Base-by-base conservation (phyloP, 2,113 vertebrate genomes). In the Papio anubis region DNA sequence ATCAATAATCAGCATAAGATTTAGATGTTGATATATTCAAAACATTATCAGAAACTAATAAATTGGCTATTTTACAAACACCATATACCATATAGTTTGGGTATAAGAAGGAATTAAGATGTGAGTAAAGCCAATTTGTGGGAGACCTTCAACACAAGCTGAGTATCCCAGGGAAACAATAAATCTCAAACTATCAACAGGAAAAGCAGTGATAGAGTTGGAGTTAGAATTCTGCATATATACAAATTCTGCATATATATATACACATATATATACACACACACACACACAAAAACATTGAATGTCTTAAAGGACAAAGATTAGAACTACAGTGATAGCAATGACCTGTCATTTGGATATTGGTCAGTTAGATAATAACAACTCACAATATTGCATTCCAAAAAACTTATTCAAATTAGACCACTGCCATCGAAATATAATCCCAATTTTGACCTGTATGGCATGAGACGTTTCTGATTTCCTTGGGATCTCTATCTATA, bases 21-120 rank as follows among this genome's bases (percentile, higher is more conserved):
- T 35, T 55, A 83, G 40, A 90, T 25, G 18, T 12, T 35, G 35
- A 27, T 59, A 45, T 4, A 6, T 30, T 32, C 45, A 95, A 88
- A 90, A 48, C n/a, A 72, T 68, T 70, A 78, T 83, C 50, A 88
- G 70, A 80, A 93, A 68, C 9, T n/a, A 96, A 32, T 35, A 91
- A 50, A 45, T 40, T 81, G 17, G 35, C 21, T 48, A 76, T 35
- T 64, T 35, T 21, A 25, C 18, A 59, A 35, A 38, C 0, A 55
- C 23, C 14, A 52, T 14, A 30, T 1, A 48, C 18, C 18, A 59
- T 6, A 30, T 1, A 79, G 17, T 64, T 83, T 82, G 40, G 9
- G 2, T 59, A 80, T 43, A 17, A 30, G 30, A 70, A 82, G 23
- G 43, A 82, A 82, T 78, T 50, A 50, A 82, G 43, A 59, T 18